phyloP scores from a whole-genome alignment of 2,797 vertebrate species.

The Distichodus sexfasciatus region DNA sequence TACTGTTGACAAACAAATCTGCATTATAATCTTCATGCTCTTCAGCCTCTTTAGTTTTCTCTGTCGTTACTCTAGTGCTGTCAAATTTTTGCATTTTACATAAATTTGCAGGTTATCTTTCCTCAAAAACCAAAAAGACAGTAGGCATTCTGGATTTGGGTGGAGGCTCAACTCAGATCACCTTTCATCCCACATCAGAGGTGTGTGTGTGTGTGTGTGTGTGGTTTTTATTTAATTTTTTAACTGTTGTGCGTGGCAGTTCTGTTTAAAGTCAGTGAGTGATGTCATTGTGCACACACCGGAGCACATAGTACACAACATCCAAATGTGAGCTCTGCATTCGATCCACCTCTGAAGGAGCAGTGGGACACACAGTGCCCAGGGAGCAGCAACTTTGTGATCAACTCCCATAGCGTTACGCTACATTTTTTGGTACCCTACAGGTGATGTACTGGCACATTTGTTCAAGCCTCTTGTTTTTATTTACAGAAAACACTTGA shows the following conservation, averaged over 20 bases:
- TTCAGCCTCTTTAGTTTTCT: neutral
- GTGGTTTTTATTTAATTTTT: too few relatives aligned
- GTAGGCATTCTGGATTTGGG: conserved; percentile 83
- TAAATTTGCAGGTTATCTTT: conserved; percentile 79
- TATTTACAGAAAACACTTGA: conserved; percentile 82
- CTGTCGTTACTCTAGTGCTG: too few relatives aligned
- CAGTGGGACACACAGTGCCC: too few relatives aligned
- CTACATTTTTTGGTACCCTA: too few relatives aligned
- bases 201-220: conserved; percentile 75
- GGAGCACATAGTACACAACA: neutral
- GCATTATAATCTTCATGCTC: neutral
- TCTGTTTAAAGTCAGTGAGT: neutral
- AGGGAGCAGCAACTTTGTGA: too few relatives aligned
- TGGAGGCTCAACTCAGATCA: conserved; percentile 87
- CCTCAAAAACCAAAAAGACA: conserved; percentile 67
- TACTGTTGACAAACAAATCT: too few relatives aligned
- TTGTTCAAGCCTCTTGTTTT: neutral
- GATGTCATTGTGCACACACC: neutral
- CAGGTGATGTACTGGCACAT: too few relatives aligned
- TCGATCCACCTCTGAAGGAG: too few relatives aligned
- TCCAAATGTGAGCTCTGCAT: too few relatives aligned
- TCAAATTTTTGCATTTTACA: neutral
- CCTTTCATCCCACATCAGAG: conserved; percentile 81
- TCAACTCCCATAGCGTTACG: too few relatives aligned
- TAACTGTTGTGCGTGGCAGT: conserved; percentile 28